Evolutionary conservation across 2,797 vertebrate species (phyloP).

Genomic region (Mormyrops attenuatus): DNA sequence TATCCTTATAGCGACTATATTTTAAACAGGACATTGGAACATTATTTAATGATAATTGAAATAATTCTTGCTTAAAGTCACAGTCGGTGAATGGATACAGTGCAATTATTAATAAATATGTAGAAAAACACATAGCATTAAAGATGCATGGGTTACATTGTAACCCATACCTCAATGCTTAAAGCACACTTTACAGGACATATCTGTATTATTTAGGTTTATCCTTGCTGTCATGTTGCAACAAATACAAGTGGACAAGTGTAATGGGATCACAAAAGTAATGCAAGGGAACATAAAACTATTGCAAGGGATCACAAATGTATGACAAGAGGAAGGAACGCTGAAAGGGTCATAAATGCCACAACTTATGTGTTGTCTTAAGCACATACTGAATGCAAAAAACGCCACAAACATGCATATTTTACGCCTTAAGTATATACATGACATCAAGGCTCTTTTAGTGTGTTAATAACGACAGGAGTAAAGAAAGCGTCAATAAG

Average conservation of each 20-base stretch:
- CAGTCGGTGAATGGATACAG: neutral
- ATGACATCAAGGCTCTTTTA: no score
- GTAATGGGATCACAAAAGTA: neutral
- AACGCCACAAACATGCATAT: no score
- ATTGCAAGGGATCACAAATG: neutral
- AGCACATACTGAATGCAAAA: no score
- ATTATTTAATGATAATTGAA: neutral
- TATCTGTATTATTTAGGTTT: neutral
- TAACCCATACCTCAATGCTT: no score
- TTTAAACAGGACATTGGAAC: neutral
- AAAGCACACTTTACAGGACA: no score
- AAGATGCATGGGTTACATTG: neutral
- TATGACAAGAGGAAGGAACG: no score
- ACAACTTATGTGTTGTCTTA: no score
- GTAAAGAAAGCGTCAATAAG: no score
- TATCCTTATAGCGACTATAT: neutral
- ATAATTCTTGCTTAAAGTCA: neutral
- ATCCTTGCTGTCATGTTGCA: neutral
- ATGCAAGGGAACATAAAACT: neutral
- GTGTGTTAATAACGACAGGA: no score
- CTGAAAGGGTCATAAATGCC: no score
- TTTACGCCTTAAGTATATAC: no score
- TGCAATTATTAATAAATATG: neutral
- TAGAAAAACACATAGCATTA: neutral
- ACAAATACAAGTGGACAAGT: neutral